A percentile compares a stretch with the other conserved stretches of the same genome.
Evolutionary conservation across 2,113 vertebrate species (phyloP).

Genomic region (Forbesichthys agassizii): DNA sequence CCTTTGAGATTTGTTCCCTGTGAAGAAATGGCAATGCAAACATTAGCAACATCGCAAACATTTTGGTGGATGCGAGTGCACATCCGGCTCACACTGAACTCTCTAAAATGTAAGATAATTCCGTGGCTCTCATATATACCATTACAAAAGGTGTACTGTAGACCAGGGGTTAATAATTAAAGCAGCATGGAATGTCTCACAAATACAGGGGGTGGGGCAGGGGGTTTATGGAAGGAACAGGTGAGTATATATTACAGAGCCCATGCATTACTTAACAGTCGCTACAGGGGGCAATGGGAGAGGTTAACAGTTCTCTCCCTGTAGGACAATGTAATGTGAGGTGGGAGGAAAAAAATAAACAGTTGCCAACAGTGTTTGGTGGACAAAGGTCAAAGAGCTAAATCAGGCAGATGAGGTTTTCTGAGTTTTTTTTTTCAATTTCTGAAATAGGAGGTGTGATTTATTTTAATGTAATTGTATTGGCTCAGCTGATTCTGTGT

Average conservation of each 20-base stretch:
- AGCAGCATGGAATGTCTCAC: neutral
- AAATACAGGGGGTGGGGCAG: neutral
- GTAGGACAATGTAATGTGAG: too few relatives aligned
- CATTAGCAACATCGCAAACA: too few relatives aligned
- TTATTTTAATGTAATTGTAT: too few relatives aligned
- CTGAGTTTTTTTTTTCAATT: neutral
- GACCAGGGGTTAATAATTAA: neutral
- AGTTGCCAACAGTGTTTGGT: neutral
- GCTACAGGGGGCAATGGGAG: neutral
- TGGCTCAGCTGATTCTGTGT: too few relatives aligned
- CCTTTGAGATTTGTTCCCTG: slow-evolving; percentile 98
- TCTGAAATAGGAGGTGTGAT: neutral
- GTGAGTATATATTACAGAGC: slow-evolving; percentile 11
- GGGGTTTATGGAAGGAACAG: neutral
- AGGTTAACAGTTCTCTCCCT: neutral
- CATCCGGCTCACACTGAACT: too few relatives aligned
- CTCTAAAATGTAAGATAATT: too few relatives aligned
- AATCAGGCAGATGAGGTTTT: neutral
- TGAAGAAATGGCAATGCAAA: slow-evolving; percentile 51
- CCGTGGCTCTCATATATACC: too few relatives aligned
- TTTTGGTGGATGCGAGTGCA: too few relatives aligned
- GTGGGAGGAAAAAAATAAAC: neutral
- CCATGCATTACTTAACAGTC: slow-evolving; percentile 13
- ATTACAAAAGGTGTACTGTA: too few relatives aligned
- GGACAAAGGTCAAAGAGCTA: neutral